phyloP scores from a whole-genome alignment of 2,113 vertebrate species.

The Syrrhaptes paradoxus region DNA sequence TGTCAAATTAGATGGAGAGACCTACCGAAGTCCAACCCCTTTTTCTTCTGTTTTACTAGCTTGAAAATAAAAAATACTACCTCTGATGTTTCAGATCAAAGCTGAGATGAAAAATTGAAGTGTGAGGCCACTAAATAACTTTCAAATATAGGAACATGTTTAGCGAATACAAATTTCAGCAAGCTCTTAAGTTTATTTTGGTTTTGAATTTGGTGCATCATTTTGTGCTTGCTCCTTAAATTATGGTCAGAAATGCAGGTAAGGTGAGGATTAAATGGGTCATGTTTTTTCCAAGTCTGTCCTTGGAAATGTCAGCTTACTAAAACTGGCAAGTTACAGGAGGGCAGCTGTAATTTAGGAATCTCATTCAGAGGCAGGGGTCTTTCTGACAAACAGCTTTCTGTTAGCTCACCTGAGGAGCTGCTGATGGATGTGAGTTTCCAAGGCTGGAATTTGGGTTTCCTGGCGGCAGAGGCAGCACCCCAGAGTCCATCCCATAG shows the following conservation, averaged over 20 bases:
- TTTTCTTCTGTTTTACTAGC: background rate
- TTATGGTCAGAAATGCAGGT: background rate
- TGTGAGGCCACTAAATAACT: background rate
- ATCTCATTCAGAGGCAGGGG: background rate
- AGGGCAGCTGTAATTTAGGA: background rate
- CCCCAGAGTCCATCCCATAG: background rate
- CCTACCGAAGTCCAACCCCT: background rate
- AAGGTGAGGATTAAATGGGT: background rate
- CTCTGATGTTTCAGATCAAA: background rate
- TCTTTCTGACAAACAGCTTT: background rate
- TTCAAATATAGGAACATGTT: background rate
- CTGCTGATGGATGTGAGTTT: background rate
- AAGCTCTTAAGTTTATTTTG: background rate
- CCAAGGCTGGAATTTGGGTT: background rate
- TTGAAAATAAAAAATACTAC: background rate
- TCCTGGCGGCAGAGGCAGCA: background rate
- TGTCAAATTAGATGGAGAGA: background rate
- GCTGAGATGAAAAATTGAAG: background rate
- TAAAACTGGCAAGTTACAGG: background rate
- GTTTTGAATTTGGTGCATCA: background rate
- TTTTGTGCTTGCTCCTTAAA: background rate
- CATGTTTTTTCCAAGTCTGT: background rate
- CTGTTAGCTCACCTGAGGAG: background rate
- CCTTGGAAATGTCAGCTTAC: background rate
- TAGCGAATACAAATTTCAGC: background rate